Conservation (phyloP, 2,797 vertebrate genomes). For the Crax fasciolata region DNA sequence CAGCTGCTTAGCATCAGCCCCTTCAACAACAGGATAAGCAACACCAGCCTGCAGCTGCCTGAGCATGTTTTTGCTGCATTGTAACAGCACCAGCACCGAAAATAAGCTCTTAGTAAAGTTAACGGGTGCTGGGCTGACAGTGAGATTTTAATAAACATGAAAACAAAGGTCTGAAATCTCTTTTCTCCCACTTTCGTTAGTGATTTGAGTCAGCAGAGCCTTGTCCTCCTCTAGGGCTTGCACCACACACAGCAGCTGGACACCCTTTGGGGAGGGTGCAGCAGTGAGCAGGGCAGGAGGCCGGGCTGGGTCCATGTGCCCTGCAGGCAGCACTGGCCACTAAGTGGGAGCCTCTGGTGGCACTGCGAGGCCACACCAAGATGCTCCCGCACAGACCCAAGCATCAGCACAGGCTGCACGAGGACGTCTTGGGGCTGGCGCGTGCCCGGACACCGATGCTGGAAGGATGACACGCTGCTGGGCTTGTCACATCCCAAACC, state of each 20-base stretch:
- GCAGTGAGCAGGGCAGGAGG: neutral
- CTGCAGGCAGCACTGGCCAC: fast-evolving
- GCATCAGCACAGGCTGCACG: fast-evolving
- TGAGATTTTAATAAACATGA: neutral
- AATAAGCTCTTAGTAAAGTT: neutral
- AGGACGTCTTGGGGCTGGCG: neutral
- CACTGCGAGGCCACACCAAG: neutral
- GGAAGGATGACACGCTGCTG: neutral
- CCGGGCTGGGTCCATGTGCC: neutral
- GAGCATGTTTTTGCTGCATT: neutral
- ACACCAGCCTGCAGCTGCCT: slow-evolving; percentile 6
- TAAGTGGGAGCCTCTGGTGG: fast-evolving
- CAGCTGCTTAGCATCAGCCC: neutral
- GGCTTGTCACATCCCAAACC: slow-evolving; percentile 37
- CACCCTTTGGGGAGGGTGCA: neutral
- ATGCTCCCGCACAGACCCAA: neutral
- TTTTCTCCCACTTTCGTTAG: slow-evolving; percentile 48
- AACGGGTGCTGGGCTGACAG: neutral
- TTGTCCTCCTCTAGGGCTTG: slow-evolving; percentile 33
- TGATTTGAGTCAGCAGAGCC: slow-evolving; percentile 27
- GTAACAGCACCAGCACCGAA: neutral
- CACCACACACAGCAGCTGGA: neutral
- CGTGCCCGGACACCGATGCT: fast-evolving
- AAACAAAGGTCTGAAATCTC: slow-evolving; percentile 48
- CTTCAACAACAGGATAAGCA: neutral